Evolutionary conservation across 2,888 invertebrate species (phyloP).

Genomic region (Argyresthia albistria): DNA sequence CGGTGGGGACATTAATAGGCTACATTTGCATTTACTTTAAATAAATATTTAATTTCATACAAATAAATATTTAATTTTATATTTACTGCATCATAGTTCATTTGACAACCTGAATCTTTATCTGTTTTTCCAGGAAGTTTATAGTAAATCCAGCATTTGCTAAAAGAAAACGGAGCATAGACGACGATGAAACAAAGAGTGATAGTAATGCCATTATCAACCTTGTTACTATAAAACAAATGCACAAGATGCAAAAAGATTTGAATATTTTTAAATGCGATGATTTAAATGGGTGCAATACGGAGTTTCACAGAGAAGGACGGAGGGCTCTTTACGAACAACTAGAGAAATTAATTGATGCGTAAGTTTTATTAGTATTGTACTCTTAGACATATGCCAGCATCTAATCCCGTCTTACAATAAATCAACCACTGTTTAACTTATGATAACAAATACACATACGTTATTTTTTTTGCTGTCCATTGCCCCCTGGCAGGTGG

Average conservation of each 20-base stretch:
- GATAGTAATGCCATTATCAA: constrained; percentile 8
- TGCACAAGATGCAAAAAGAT: constrained; percentile 40
- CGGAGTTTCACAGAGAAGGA: constrained; percentile 73
- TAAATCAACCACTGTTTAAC: no score
- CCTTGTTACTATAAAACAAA: constrained; percentile 25
- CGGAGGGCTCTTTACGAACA: constrained; percentile 75
- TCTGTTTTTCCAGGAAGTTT: constrained; percentile 32
- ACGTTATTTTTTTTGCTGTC: constrained; percentile 1
- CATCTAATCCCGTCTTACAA: no score
- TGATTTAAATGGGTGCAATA: constrained; percentile 30
- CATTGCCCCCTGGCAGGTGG: neutral
- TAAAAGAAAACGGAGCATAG: constrained; percentile 41
- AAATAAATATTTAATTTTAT: no score
- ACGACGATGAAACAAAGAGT: constrained; percentile 13
- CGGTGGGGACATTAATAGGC: no score
- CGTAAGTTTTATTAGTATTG: constrained; percentile 71
- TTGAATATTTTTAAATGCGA: constrained; percentile 23
- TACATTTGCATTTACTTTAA: no score
- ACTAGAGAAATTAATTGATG: constrained; percentile 74
- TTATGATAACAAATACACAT: no score
- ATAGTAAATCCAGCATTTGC: constrained; percentile 61
- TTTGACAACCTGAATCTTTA: no score
- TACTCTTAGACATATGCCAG: no score
- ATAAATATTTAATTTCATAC: no score
- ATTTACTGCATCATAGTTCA: no score